Percentiles rank a stretch among this genome's conserved stretches.
phyloP scores from a whole-genome alignment of 2,113 vertebrate species.

The Chionomys nivalis region DNA sequence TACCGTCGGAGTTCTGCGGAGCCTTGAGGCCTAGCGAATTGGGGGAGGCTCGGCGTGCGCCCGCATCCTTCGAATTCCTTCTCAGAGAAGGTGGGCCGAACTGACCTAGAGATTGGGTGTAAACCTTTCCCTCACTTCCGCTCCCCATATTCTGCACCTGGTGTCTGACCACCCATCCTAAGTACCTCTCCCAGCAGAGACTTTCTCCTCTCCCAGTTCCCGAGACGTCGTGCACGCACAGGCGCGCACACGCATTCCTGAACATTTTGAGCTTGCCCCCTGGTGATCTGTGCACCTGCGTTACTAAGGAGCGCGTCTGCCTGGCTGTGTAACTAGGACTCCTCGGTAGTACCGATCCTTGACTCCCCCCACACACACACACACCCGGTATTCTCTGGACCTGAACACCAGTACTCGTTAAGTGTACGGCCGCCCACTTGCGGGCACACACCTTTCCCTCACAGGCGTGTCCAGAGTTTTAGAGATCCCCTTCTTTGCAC shows the following conservation, averaged over 20 bases:
- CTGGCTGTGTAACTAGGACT: background rate
- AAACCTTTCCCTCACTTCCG: background rate
- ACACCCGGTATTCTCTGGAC: background rate
- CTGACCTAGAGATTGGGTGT: background rate
- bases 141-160: background rate
- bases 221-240: background rate
- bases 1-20: fast-evolving
- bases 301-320: background rate
- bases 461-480: background rate
- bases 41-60: background rate
- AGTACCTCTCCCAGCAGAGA: background rate
- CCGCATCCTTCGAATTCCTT: conserved; percentile 70
- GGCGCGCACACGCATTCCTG: background rate
- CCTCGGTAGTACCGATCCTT: background rate
- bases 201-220: background rate
- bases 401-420: background rate
- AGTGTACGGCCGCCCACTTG: fast-evolving
- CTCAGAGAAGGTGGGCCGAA: background rate
- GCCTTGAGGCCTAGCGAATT: background rate
- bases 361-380: no score
- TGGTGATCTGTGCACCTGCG: background rate
- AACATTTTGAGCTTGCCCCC: no score
- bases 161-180: background rate
- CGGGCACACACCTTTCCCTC: background rate
- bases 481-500: background rate